Evolutionary conservation across 2,888 invertebrate genomes (phyloP).

Genomic region (Melangyna quadrimaculata): DNA sequence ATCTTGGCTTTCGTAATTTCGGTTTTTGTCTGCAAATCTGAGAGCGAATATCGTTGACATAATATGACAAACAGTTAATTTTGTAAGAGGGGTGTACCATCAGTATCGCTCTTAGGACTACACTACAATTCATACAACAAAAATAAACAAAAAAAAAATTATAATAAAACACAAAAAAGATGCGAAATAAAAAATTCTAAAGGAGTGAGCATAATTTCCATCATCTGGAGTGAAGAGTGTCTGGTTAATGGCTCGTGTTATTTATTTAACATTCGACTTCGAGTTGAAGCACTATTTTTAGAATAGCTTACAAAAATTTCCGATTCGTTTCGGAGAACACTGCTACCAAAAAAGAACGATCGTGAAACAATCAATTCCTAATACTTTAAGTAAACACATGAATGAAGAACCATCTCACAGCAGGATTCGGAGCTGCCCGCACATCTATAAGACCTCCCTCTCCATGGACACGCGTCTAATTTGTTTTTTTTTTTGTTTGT

Average conservation of each 20-base stretch:
- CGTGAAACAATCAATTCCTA: slow-evolving; percentile 61
- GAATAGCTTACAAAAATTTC: slow-evolving; percentile 39
- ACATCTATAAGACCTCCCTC: slow-evolving; percentile 23
- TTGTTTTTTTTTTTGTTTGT: slow-evolving; percentile 33
- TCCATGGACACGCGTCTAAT: slow-evolving; percentile 51
- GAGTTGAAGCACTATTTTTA: slow-evolving; percentile 52
- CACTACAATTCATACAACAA: background rate
- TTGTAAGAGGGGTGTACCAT: slow-evolving; percentile 37
- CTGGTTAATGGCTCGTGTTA: slow-evolving; percentile 65
- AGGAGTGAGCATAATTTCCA: slow-evolving; percentile 56
- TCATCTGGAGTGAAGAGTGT: slow-evolving; percentile 65
- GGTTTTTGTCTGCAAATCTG: slow-evolving; percentile 45
- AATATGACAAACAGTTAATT: slow-evolving; percentile 55
- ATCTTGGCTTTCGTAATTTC: slow-evolving; percentile 43
- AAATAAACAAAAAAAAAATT: background rate
- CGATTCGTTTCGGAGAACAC: slow-evolving; percentile 47
- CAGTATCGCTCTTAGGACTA: background rate
- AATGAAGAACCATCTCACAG: slow-evolving; percentile 47
- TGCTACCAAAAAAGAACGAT: slow-evolving; percentile 42
- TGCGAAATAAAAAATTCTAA: background rate
- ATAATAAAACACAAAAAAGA: background rate
- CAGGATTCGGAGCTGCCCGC: slow-evolving; percentile 30
- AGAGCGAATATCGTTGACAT: slow-evolving; percentile 57
- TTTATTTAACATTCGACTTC: slow-evolving; percentile 54
- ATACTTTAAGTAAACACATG: slow-evolving; percentile 64